Evolutionary conservation across 2,113 vertebrate species (phyloP), one percentile per base, ranked within the genome.

Genomic region (Oryzias javanicus): DNA sequence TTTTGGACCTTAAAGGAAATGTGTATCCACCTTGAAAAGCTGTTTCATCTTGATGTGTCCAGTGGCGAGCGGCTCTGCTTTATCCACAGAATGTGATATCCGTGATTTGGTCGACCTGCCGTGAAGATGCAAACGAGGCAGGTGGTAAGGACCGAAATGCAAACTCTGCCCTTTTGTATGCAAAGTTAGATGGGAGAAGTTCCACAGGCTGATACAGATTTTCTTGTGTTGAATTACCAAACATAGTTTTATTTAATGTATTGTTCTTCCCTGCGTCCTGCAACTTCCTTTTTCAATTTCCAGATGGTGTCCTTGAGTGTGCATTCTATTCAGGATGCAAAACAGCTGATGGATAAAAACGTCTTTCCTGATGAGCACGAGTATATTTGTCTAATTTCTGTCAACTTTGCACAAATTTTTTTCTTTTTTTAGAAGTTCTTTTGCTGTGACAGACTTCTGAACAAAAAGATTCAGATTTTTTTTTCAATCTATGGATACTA

Each of bases 201-300:
- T 35, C 29, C 29, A 35, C 35, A 35, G 10, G 10, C 35, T 35
- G 35, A 35, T 13, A 6, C 6, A 35, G 10, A 10, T 12, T 8
- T 6, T 22, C 22, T 22, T 22, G 22, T 22, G 3, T 22, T 22
- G 22, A 22, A 22, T 22, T 22, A 22, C 22, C 3, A 22, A 22
- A 22, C 22, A 22, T 3, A 22, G 2, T 22, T 22, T 22, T 22
- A 2, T 2, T 22, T 22, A 2, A 2, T 22, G 22, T 8, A 29
- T 80, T 82, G 27, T 52, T 3, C 89, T 90, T 89, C 78, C 89
- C 54, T 81, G 84, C 79, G 80, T 74, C 84, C 58, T 54, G 74
- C 35, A 35, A 35, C 79, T 83, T 91, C 91, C 92, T 89, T 88
- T 87, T 49, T 47, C 71, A 81, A 66, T 77, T 78, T 74, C 46